phyloP scores from a whole-genome alignment of 2,113 vertebrate species.

The Gymnorhina tibicen region DNA sequence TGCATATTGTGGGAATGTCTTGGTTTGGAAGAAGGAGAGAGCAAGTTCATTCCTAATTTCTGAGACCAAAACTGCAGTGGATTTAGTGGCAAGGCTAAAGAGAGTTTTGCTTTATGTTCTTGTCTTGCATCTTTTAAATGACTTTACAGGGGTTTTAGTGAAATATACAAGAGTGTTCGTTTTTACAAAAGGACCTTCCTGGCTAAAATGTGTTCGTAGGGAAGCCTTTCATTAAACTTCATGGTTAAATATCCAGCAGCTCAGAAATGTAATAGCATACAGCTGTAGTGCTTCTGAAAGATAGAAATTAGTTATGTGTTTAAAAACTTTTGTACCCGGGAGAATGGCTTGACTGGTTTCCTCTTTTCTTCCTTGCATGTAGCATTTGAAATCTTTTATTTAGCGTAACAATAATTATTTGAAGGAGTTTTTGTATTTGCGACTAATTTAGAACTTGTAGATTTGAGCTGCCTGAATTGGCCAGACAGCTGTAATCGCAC shows the following conservation, averaged over 20 bases:
- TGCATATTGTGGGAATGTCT: slow-evolving; percentile 32
- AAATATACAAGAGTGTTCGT: slow-evolving; percentile 37
- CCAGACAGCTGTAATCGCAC: slow-evolving; percentile 99
- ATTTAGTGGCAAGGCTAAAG: slow-evolving; percentile 3
- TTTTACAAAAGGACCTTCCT: slow-evolving; percentile 33
- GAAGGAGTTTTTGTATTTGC: slow-evolving; percentile 86
- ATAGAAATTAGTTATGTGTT: slow-evolving; percentile 60
- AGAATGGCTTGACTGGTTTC: slow-evolving; percentile 74
- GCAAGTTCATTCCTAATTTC: slow-evolving; percentile 21
- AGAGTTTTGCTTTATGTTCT: slow-evolving; percentile 50
- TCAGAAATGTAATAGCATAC: slow-evolving; percentile 60
- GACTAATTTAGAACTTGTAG: slow-evolving; percentile 99
- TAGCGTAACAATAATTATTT: slow-evolving; percentile 80
- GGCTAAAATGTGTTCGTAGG: slow-evolving; percentile 60
- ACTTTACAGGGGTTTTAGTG: slow-evolving; percentile 37
- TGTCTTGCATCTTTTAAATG: slow-evolving; percentile 47
- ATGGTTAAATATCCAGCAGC: slow-evolving; percentile 64
- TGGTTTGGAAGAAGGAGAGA: slow-evolving; percentile 20
- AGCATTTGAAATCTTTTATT: slow-evolving; percentile 75
- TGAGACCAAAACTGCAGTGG: neutral
- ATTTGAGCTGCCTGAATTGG: slow-evolving; percentile 99
- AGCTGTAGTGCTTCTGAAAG: slow-evolving; percentile 76
- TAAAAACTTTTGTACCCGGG: slow-evolving; percentile 72
- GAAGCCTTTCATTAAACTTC: slow-evolving; percentile 72
- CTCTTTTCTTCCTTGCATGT: slow-evolving; percentile 68